phyloP scores from a whole-genome alignment of 2,888 invertebrate species.

The Acanthosepion lycidas region DNA sequence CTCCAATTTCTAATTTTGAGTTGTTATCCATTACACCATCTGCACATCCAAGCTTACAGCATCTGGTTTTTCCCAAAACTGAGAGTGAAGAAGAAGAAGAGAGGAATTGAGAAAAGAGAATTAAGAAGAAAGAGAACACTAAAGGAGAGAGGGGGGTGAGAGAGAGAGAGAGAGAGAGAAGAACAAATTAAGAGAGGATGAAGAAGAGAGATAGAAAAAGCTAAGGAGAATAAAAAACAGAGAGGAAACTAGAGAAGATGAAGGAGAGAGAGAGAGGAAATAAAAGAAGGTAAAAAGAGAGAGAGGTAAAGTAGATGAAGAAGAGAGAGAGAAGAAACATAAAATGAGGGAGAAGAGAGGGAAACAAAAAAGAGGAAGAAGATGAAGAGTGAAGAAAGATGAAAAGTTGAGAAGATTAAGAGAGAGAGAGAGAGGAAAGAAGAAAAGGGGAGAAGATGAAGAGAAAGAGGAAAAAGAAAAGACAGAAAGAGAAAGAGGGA shows the following conservation, averaged over 20 bases:
- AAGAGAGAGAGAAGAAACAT: not conserved
- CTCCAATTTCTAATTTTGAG: too few relatives aligned
- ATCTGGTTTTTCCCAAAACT: too few relatives aligned
- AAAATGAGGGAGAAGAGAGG: not conserved
- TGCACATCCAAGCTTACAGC: too few relatives aligned
- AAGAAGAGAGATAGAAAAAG: not conserved
- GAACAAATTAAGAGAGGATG: not conserved
- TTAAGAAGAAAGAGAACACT: not conserved
- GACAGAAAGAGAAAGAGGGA: not conserved
- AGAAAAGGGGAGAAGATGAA: not conserved
- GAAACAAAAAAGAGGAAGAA: not conserved
- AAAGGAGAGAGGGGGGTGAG: too few relatives aligned
- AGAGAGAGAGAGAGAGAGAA: not conserved
- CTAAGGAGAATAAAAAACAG: too few relatives aligned
- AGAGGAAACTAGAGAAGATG: not conserved
- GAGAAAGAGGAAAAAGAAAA: not conserved
- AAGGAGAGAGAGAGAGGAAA: not conserved
- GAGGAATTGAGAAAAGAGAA: not conserved
- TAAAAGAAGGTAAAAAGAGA: too few relatives aligned
- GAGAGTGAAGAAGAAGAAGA: too few relatives aligned
- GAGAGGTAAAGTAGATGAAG: too few relatives aligned
- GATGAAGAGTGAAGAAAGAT: not conserved
- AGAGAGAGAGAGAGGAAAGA: slow-evolving; percentile 36
- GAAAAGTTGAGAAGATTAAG: not conserved
- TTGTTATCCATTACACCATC: too few relatives aligned